Base-by-base conservation (phyloP, 2,113 vertebrate genomes). In the Pachycephala philippinensis region DNA sequence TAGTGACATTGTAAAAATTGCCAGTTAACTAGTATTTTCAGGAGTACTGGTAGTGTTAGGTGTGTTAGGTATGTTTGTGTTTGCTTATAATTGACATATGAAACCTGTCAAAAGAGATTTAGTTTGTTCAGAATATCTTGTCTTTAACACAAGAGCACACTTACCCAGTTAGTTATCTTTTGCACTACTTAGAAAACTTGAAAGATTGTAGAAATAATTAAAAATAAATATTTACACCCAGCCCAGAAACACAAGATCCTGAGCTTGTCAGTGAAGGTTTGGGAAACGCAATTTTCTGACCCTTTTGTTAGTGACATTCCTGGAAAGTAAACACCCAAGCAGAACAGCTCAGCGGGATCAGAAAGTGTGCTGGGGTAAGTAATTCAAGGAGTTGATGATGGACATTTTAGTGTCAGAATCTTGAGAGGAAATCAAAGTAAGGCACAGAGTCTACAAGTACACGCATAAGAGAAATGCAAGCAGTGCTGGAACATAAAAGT, bases 341-440 rank as follows among this genome's bases (percentile, higher is more conserved):
- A 94, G 85, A 89, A 45, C 61, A 93, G 49, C 84, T 95, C 95
- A 79, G 82, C 1, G 0, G 65, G 84, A 89, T 91, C 84, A 95
- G 74, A 84, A 82, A 30, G 68, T 86, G 21, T 72, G 85, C 90
- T 72, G 71, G 95, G 82, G 57, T 91, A 90, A 90, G 82, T 84
- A 75, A 94, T 92, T 79, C 82, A 28, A 39, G 85, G 90, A 92
- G 75, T 20, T 74, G 92, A 13, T 95, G 96, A 97, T 95, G 94
- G 96, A 96, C 88, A 33, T 94, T 94, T 97, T 95, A 97, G 95
- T 96, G 94, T 95, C 90, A 84, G 80, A 94, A 90, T 95, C 86
- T 78, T 90, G 94, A 95, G 89, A 66, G 95, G 91, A 91, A 92
- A 96, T 97, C 93, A 92, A 90, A 96, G 94, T 13, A 68, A 96